phyloP scores from a whole-genome alignment of 2,113 vertebrate genomes.

The Gulo gulo region DNA sequence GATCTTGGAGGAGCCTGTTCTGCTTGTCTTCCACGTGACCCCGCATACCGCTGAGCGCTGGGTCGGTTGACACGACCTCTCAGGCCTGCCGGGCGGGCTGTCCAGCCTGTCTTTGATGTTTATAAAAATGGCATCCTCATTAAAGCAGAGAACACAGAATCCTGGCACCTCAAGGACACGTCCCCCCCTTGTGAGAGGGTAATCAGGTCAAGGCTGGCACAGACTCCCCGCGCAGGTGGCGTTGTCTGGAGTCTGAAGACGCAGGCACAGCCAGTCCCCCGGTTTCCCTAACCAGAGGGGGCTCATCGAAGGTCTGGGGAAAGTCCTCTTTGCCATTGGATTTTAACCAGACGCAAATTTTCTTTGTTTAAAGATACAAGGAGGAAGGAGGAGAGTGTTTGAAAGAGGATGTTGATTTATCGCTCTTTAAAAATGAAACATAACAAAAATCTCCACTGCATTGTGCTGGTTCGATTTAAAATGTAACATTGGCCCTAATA shows the following conservation, averaged over 20 bases:
- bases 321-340: neutral
- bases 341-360: neutral
- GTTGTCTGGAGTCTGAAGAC: neutral
- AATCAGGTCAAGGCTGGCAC: slow-evolving; percentile 62
- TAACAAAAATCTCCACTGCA: neutral
- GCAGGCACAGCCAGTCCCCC: neutral
- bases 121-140: slow-evolving; percentile 59
- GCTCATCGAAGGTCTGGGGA: neutral
- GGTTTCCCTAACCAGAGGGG: neutral
- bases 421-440: neutral
- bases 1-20: neutral
- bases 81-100: slow-evolving; percentile 36
- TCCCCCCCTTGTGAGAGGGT: slow-evolving; percentile 32
- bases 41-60: neutral
- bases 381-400: neutral
- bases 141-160: slow-evolving; percentile 34
- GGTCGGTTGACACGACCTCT: neutral
- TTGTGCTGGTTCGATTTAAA: neutral
- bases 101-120: slow-evolving; percentile 71
- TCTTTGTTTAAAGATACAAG: neutral
- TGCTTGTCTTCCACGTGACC: neutral
- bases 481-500: neutral
- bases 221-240: slow-evolving; percentile 1
- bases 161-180: slow-evolving; percentile 56
- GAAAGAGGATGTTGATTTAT: neutral